Percentiles rank a stretch among this genome's conserved stretches.
Evolutionary conservation across 2,888 invertebrate species (phyloP).

Genomic region (Villa cingulata): DNA sequence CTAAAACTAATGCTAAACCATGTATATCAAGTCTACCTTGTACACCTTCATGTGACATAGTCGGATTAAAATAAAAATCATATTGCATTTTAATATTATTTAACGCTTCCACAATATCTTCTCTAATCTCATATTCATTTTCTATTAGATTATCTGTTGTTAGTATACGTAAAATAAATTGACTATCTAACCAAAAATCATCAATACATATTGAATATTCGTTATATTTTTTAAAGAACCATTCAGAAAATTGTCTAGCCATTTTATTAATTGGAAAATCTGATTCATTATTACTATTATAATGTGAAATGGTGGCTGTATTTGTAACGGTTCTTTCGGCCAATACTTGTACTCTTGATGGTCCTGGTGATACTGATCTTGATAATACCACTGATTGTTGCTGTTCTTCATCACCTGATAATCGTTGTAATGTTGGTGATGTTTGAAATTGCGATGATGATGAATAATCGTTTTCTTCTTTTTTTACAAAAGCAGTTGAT

Average conservation of each 20-base stretch:
- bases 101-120: slow-evolving; percentile 30
- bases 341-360: background rate
- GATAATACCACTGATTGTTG: too few relatives aligned
- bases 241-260: slow-evolving; percentile 42
- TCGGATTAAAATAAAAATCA: slow-evolving; percentile 46
- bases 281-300: background rate
- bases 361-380: too few relatives aligned
- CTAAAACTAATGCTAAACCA: slow-evolving; percentile 46
- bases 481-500: too few relatives aligned
- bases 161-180: slow-evolving; percentile 20
- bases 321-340: background rate
- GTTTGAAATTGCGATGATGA: too few relatives aligned
- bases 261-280: slow-evolving; percentile 34
- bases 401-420: too few relatives aligned
- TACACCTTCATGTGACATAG: slow-evolving; percentile 42
- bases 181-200: slow-evolving; percentile 44
- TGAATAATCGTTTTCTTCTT: slow-evolving; percentile 3
- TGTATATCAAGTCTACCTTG: slow-evolving; percentile 45
- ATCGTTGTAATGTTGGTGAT: too few relatives aligned
- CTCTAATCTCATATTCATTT: slow-evolving; percentile 17
- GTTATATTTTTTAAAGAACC: slow-evolving; percentile 42
- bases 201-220: slow-evolving; percentile 33
- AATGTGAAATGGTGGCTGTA: too few relatives aligned
- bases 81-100: slow-evolving; percentile 33
- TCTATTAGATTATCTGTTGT: slow-evolving; percentile 21